Evolutionary conservation across 92 coral and sea anemone species (phyloP).

Genomic region (Zoanthus solanderi): DNA sequence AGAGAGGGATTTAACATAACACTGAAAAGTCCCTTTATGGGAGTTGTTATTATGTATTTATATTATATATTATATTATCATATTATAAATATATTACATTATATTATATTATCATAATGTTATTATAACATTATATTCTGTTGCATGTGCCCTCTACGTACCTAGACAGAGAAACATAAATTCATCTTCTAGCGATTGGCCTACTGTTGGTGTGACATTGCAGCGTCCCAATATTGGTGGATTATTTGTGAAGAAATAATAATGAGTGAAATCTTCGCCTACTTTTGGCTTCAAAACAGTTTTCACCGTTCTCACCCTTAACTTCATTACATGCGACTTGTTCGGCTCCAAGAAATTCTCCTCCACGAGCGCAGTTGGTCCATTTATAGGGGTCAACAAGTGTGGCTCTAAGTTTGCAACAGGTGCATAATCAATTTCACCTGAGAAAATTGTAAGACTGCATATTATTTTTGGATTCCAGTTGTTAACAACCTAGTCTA

Average conservation of each 20-base stretch:
- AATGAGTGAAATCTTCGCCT: constrained; percentile 6
- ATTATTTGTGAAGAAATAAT: background rate
- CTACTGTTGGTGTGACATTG: background rate
- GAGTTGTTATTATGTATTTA: too few species aligned
- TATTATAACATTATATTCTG: background rate
- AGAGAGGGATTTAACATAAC: too few species aligned
- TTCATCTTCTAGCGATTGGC: constrained; percentile 3
- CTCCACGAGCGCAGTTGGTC: constrained; percentile 25
- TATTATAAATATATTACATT: too few species aligned
- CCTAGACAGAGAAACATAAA: constrained; percentile 18
- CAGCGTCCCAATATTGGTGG: constrained; percentile 7
- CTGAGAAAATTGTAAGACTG: background rate
- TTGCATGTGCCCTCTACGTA: background rate
- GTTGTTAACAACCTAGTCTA: background rate
- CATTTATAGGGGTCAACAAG: constrained; percentile 6
- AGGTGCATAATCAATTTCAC: constrained; percentile 13
- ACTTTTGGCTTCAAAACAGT: accelerated
- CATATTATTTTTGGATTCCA: background rate
- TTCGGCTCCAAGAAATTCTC: constrained; percentile 21
- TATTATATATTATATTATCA: too few species aligned
- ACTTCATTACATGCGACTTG: background rate
- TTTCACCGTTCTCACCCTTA: background rate
- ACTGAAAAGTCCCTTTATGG: too few species aligned
- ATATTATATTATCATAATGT: too few species aligned
- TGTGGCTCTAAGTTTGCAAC: background rate